Evolutionary conservation across 2,113 vertebrate genomes (phyloP).

Genomic region (Myiozetetes cayanensis): DNA sequence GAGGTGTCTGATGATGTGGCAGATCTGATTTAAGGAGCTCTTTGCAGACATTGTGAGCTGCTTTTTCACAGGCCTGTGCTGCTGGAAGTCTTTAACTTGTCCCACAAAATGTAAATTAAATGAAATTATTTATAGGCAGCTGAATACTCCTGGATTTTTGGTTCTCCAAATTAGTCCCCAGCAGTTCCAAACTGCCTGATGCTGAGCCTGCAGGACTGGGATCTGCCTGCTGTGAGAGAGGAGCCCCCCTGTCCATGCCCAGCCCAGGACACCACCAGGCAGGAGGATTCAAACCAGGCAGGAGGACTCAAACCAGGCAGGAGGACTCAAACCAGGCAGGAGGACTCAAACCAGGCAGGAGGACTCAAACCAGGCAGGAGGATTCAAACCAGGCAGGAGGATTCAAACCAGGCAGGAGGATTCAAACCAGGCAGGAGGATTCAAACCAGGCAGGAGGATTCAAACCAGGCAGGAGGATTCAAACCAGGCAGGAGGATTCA

Average conservation of each 20-base stretch:
- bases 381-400: neutral
- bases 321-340: neutral
- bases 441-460: neutral
- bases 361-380: neutral
- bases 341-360: neutral
- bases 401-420: neutral
- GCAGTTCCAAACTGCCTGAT: neutral
- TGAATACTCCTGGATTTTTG: neutral
- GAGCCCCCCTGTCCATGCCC: neutral
- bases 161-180: neutral
- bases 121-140: neutral
- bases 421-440: neutral
- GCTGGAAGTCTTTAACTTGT: neutral
- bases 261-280: neutral
- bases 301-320: too few relatives aligned
- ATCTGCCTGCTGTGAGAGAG: neutral
- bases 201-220: neutral
- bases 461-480: neutral
- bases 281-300: neutral
- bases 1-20: neutral
- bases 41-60: neutral
- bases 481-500: neutral
- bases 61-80: neutral
- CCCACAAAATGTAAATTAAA: conserved; percentile 5
- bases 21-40: neutral